Evolutionary conservation across 2,113 vertebrate genomes (phyloP).

Genomic region (Alethe castanea): DNA sequence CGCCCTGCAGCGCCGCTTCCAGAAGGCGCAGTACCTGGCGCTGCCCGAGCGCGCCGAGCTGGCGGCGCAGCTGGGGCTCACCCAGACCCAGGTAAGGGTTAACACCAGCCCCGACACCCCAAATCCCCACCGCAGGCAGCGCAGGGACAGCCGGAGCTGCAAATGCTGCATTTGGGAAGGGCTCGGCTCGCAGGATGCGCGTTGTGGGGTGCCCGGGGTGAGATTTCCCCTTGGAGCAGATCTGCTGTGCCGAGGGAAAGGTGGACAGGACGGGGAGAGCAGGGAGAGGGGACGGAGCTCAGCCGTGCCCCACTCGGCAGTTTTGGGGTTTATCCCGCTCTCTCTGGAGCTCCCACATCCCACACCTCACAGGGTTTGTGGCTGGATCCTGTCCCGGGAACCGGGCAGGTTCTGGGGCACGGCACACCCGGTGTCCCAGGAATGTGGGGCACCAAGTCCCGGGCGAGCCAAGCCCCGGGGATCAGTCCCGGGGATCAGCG

Average conservation of each 20-base stretch:
- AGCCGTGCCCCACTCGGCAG: fast-evolving
- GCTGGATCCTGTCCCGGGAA: background rate
- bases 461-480: fast-evolving
- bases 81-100: constrained; percentile 91
- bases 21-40: constrained; percentile 96
- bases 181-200: too few relatives aligned
- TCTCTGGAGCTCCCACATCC: background rate
- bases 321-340: fast-evolving
- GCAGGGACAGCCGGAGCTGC: too few relatives aligned
- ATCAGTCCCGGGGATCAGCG: too few relatives aligned
- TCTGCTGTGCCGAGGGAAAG: fast-evolving
- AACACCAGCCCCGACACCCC: background rate
- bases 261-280: background rate
- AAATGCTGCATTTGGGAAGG: background rate
- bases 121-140: background rate
- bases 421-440: fast-evolving
- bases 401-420: background rate
- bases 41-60: constrained; percentile 95
- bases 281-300: background rate
- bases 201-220: fast-evolving
- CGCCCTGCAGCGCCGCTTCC: constrained; percentile 94
- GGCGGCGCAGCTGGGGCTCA: constrained; percentile 94
- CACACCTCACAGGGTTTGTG: fast-evolving
- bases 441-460: background rate
- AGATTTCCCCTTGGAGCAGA: fast-evolving